phyloP scores from a whole-genome alignment of 2,888 invertebrate species.

The Apodemia duryi region DNA sequence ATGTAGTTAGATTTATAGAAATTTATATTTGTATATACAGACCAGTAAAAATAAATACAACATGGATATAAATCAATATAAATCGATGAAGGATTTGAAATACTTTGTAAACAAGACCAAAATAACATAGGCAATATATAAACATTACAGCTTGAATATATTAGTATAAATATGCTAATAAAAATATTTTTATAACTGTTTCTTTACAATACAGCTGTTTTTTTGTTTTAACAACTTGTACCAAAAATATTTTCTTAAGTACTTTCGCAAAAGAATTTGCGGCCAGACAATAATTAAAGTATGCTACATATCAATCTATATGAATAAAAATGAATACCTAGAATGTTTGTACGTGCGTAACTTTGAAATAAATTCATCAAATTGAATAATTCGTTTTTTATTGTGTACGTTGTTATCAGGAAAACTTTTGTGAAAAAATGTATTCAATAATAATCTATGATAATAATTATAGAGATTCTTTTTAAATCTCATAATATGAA shows the following conservation, averaged over 20 bases:
- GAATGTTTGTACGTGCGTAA: too few relatives aligned
- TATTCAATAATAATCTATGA: too few relatives aligned
- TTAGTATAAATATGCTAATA: not conserved
- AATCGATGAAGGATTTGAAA: conserved; percentile 6
- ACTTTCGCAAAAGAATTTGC: not conserved
- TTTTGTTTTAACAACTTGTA: not conserved
- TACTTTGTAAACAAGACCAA: conserved; percentile 15
- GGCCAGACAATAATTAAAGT: too few relatives aligned
- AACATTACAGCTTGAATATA: not conserved
- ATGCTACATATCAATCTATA: too few relatives aligned
- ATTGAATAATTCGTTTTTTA: too few relatives aligned
- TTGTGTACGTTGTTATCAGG: too few relatives aligned
- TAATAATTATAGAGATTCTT: too few relatives aligned
- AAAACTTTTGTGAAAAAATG: too few relatives aligned
- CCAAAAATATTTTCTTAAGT: not conserved
- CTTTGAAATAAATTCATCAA: too few relatives aligned
- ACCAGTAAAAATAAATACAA: conserved; percentile 11
- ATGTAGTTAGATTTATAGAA: conserved; percentile 22
- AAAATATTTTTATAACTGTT: not conserved
- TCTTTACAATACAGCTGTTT: not conserved
- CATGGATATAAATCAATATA: not conserved
- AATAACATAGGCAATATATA: not conserved
- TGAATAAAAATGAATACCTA: too few relatives aligned
- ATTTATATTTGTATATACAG: conserved; percentile 26
- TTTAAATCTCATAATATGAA: too few relatives aligned